phyloP scores from a whole-genome alignment of 1,140 invertebrate species.

The Drosophila burlai region DNA sequence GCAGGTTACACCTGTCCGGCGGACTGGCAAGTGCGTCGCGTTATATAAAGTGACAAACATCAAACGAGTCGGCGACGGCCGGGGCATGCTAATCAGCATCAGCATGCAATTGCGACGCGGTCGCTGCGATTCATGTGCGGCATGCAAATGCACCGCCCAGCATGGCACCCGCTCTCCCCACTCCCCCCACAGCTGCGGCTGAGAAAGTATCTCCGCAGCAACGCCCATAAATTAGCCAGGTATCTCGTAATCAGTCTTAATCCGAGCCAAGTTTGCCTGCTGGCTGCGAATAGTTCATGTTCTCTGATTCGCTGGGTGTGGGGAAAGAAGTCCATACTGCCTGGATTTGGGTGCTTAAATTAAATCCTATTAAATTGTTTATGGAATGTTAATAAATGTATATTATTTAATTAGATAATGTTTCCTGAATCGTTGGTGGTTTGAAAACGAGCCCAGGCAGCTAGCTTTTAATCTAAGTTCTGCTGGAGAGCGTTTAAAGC shows the following conservation, averaged over 20 bases:
- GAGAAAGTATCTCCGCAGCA: slow-evolving; percentile 4
- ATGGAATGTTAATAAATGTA: no score
- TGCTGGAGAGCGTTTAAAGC: no score
- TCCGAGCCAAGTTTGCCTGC: background rate
- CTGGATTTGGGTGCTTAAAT: no score
- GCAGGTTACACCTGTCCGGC: background rate
- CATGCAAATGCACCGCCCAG: slow-evolving; percentile 52
- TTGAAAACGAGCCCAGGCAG: no score
- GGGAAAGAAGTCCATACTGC: background rate
- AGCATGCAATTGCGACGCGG: slow-evolving; percentile 71
- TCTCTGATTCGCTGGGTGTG: background rate
- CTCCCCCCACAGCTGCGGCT: background rate
- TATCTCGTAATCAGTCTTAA: slow-evolving; percentile 18
- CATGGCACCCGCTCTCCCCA: background rate
- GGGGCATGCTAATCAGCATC: slow-evolving; percentile 61
- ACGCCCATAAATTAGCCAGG: background rate
- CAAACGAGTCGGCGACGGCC: slow-evolving; percentile 30
- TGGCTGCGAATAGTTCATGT: background rate
- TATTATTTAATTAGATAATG: no score
- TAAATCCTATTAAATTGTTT: no score
- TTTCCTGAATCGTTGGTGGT: no score
- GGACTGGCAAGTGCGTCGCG: slow-evolving; percentile 22
- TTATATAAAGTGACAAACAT: slow-evolving; percentile 67
- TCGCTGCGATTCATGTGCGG: slow-evolving; percentile 42
- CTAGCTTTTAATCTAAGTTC: no score